Conservation (phyloP, 35 echinoderm and acorn worm genomes). For the Stichopus chloronotus region DNA sequence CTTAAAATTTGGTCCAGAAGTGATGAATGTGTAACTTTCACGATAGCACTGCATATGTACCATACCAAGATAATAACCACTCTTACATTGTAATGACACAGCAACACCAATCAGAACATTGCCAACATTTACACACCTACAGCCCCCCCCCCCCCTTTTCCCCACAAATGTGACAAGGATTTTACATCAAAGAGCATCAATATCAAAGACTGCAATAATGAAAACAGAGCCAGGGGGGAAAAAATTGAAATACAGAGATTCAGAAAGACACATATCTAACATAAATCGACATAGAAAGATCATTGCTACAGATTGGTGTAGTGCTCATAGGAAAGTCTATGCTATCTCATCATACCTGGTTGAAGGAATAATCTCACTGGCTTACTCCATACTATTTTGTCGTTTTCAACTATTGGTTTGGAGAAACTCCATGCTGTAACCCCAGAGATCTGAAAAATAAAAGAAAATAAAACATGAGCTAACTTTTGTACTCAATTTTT, state of each 20-base stretch:
- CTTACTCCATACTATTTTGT: constrained; percentile 73
- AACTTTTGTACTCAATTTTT: too few species aligned
- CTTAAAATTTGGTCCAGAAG: too few species aligned
- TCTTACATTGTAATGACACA: too few species aligned
- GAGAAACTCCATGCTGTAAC: constrained; percentile 94
- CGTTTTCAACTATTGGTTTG: constrained; percentile 75
- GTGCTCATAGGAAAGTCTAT: too few species aligned
- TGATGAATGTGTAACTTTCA: too few species aligned
- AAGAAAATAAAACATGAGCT: neutral
- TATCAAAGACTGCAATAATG: too few species aligned
- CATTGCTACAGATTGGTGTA: too few species aligned
- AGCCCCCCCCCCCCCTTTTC: neutral
- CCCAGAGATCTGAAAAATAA: constrained; percentile 65
- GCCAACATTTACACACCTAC: neutral
- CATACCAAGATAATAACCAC: too few species aligned
- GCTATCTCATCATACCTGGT: constrained; percentile 63
- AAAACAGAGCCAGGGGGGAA: neutral
- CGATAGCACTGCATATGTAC: too few species aligned
- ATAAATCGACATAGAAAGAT: too few species aligned
- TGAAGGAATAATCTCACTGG: constrained; percentile 80
- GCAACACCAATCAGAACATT: too few species aligned
- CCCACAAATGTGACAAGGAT: neutral
- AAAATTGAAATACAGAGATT: neutral
- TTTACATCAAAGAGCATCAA: too few species aligned
- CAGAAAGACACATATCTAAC: neutral